Evolutionary conservation across 2,113 vertebrate genomes (phyloP), one percentile per base, ranked within the genome.

Genomic region (Forbesichthys papilliferus): DNA sequence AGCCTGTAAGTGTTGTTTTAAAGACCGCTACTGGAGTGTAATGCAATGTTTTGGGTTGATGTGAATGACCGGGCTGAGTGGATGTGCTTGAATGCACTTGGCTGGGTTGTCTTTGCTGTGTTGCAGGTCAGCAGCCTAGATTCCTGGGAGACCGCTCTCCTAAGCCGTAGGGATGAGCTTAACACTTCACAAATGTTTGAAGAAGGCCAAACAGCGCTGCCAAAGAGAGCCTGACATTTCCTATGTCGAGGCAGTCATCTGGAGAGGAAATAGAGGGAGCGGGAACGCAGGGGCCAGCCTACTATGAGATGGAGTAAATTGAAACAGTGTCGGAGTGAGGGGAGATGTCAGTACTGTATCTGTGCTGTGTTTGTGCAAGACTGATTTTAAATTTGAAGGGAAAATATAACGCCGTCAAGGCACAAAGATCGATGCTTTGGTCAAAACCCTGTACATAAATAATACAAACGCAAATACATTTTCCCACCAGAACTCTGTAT

Each of bases 131-230:
- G 78, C 78, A 75, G 81, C 69, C 27, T 27, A 59, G 74, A 83
- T 71, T 85, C 86, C 88, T 77, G 34, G 71, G 86, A 89, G 88
- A 82, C 66, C 64, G 83, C 63, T 76, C 82, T 70, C 78, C 80
- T 87, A 87, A 89, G 83, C 84, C 84, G 70, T 42, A 58, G 83
- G 79, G 87, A 89, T 83, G 83, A 85, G 84, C 82, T 87, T 84
- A 91, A 88, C 82, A 87, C 80, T 87, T 86, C 73, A 90, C 84
- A 89, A 86, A 88, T 86, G 83, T 89, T 87, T 90, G 83, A 88
- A 81, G 86, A 87, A 90, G 42, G 84, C 76, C 82, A 82, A 86
- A 85, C 77, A 81, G 82, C 12, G 13, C 73, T 61, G 63, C 70
- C 75, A 74, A 75, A 66, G 74, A 80, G 56, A 77, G 74, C 62